Evolutionary conservation across 2,113 vertebrate species (phyloP), one percentile per base, ranked within the genome.

Genomic region (Solea senegalensis): DNA sequence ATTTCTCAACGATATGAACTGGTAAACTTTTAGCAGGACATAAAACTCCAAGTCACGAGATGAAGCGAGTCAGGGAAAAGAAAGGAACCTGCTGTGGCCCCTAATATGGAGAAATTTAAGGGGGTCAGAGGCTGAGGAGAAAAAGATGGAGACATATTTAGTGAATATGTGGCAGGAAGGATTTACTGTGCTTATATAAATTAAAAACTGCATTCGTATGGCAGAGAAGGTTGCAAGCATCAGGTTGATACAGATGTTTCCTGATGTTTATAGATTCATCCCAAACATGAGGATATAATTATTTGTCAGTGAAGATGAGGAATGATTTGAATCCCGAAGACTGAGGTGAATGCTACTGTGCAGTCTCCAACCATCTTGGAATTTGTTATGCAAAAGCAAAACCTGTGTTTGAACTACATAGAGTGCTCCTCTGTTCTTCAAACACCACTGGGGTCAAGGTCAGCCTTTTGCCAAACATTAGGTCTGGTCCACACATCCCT

Each of bases 1-100:
- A 89, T 90, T 89, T 89, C 85, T 87, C 72, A 76, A 65, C 67
- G 13, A 82, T 75, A 86, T 13, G 55, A 84, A 81, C 78, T 85
- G 81, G 87, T 91, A 88, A 93, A 92, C 86, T 87, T 91, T 88
- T 88, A 83, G 86, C 85, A 88, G 87, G 86, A 88, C 86, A 86
- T 69, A 78, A 80, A 62, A 45, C 49, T 39, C 65, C 43, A 40
- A 83, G 85, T 90, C 86, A 88, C 69, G 57, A 82, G 83, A 89
- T 71, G 83, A 77, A 0, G 34, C 10, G 56, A 73, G 57, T 71
- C 61, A 1, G 21, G 56, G 28, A 21, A 15, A n/a, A 46, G 39
- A 39, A 44, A 28, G 57, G 12, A 27, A 21, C 14, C 34, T 15
- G 57, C 39, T 1, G 21, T 62, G 57, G 50, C 50, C 40, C 52